A percentile compares a stretch with the other conserved stretches of the same genome.
These are phyloP conservation scores for Catharus ustulatus DNA, from an alignment of 2,797 vertebrate species.

Conservation along the genomic window DNA sequence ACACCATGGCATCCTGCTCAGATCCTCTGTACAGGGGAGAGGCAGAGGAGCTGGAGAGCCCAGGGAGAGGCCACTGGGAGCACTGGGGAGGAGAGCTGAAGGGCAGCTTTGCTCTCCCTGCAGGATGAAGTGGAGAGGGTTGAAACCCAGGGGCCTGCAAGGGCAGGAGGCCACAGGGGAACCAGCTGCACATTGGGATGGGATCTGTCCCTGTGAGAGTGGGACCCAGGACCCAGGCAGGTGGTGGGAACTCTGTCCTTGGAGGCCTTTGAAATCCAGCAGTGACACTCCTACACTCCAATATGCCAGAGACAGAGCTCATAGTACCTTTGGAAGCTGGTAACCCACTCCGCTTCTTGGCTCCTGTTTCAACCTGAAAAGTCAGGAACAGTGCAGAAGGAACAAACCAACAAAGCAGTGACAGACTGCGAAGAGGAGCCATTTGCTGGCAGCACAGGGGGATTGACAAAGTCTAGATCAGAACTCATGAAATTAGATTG, in stretches of 20 bases:
- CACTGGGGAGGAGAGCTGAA: not conserved
- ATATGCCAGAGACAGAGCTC: not conserved
- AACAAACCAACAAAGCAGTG: not conserved
- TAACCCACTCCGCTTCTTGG: not conserved
- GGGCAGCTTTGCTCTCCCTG: not conserved
- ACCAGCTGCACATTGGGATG: fast-evolving
- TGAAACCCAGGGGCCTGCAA: not conserved
- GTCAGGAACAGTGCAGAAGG: not conserved
- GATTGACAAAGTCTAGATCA: not conserved
- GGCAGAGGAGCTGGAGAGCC: not conserved
- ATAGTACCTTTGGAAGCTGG: not conserved
- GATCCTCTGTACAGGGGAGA: not conserved
- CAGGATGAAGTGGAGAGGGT: not conserved
- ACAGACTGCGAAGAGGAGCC: not conserved
- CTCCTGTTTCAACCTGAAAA: not conserved
- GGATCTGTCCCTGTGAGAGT: not conserved
- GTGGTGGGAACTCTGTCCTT: not conserved
- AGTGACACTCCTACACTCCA: not conserved
- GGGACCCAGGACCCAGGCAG: not conserved
- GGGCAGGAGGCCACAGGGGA: not conserved
- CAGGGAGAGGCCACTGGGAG: not conserved
- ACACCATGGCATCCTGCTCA: fast-evolving
- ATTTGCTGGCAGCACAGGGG: not conserved
- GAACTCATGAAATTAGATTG: not conserved
- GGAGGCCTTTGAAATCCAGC: not conserved